Base-by-base conservation (phyloP, 2,888 invertebrate genomes). In the Phengaris alcon region DNA sequence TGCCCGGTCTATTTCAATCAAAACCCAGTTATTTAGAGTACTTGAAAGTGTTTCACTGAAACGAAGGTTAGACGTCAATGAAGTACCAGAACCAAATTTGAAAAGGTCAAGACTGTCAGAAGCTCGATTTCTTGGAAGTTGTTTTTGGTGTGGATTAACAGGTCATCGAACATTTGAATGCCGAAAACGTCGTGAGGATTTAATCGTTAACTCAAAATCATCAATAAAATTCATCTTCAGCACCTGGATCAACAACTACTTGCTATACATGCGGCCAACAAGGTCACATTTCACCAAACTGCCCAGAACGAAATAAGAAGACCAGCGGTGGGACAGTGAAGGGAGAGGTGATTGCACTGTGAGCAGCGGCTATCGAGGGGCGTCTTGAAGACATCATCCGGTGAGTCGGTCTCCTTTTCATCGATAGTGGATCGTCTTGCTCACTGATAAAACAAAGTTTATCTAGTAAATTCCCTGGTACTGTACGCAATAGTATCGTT, bases 351-450 rank as follows among this genome's bases (percentile, higher is more conserved):
- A 78, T 77, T 72, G n/a, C 13, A 75, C 13, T 22, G 48, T 68
- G 9, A 77, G 79, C 48, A 75, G 48, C 77, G 74, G 4, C 15
- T 54, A 4, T 74, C 77, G 9, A 79, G 79, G 55, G 72, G 77
- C 73, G 75, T 69, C 0, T 69, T 79, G 68, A n/a, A 7, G n/a
- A 78, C 78, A 73, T 77, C 76, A 15, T 72, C 78, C 12, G 80
- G 80, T 79, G 77, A 80, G 80, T 13, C 73, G 1, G 72, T 79
- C 22, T 46, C 77, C 7, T 79, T 80, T 77, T 57, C 78, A 55
- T 80, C 79, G 79, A 78, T 68, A 79, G 79, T 51, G 82, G 82
- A 12, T 80, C 81, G 2, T 77, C 80, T 52, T 81, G 81, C 57
- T 82, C 81, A 6, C 72, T 81, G 3, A 4, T 81, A 0, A 81